Evolutionary conservation across 2,888 invertebrate genomes (phyloP).

Genomic region (Pollenia labialis): DNA sequence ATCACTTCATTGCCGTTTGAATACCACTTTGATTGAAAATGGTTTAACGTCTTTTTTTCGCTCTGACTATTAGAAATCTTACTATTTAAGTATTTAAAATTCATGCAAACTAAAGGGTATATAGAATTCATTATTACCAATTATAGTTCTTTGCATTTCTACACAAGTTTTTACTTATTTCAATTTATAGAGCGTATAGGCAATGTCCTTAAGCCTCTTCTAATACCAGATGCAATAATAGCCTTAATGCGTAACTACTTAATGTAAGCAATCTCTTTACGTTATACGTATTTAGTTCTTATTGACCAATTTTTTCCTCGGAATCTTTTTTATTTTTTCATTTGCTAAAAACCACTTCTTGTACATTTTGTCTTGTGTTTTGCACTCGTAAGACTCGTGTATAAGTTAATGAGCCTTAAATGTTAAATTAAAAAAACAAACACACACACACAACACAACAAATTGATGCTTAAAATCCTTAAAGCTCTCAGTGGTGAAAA

Average conservation of each 20-base stretch:
- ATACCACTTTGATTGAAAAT: too few relatives aligned
- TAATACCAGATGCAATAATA: conserved; percentile 53
- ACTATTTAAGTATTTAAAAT: too few relatives aligned
- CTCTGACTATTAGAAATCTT: too few relatives aligned
- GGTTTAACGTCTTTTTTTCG: too few relatives aligned
- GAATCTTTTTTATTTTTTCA: neutral
- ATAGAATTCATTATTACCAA: too few relatives aligned
- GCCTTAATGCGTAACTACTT: conserved; percentile 63
- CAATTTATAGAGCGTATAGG: neutral
- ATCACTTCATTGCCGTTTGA: too few relatives aligned
- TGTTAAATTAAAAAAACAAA: conserved; percentile 40
- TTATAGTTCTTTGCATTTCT: too few relatives aligned
- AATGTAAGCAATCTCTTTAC: conserved; percentile 52
- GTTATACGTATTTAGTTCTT: conserved; percentile 46
- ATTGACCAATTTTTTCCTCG: conserved; percentile 24
- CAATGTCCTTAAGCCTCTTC: conserved; percentile 58
- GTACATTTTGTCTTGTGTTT: neutral
- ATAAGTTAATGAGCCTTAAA: conserved; percentile 62
- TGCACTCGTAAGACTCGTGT: neutral
- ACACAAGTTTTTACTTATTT: neutral
- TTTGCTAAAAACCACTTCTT: conserved; percentile 7
- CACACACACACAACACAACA: conserved; percentile 23
- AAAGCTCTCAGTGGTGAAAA: conserved; percentile 28
- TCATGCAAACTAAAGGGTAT: too few relatives aligned
- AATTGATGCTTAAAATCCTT: conserved; percentile 53